These are phyloP conservation scores for Lasioglossum vierecki DNA, from an alignment of 2,888 invertebrate species.

Conservation along the genomic window DNA sequence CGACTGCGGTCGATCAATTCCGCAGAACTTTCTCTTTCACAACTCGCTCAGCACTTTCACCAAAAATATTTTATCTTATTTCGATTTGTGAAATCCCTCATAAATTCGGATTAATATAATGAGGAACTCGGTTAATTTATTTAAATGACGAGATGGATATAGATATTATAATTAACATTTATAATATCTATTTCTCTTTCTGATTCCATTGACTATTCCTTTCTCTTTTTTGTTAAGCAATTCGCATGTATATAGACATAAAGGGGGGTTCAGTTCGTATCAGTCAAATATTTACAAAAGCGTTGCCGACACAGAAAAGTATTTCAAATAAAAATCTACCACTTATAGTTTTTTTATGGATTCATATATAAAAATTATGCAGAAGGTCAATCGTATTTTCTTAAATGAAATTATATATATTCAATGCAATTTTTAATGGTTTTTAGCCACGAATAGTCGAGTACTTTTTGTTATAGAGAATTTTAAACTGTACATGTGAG, in stretches of 20 bases:
- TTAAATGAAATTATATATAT: not conserved
- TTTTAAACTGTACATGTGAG: not conserved
- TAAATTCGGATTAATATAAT: not conserved
- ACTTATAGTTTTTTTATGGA: not conserved
- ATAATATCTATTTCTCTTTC: no score
- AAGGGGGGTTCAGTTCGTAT: not conserved
- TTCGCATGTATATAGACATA: not conserved
- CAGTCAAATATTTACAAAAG: not conserved
- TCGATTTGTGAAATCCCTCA: not conserved
- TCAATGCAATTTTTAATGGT: not conserved
- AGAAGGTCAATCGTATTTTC: not conserved
- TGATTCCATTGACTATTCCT: not conserved
- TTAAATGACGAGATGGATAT: not conserved
- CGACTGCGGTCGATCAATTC: not conserved
- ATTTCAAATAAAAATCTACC: not conserved
- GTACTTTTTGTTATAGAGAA: not conserved
- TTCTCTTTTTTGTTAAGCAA: not conserved
- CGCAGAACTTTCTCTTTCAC: not conserved
- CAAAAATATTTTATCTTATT: not conserved
- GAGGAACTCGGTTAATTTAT: not conserved
- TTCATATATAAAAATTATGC: not conserved
- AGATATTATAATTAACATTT: not conserved
- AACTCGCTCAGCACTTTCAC: not conserved
- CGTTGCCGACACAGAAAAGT: not conserved
- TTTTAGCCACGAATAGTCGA: not conserved